Evolutionary conservation across 2,797 vertebrate genomes (phyloP).

Genomic region (Sebastes ruberrimus): DNA sequence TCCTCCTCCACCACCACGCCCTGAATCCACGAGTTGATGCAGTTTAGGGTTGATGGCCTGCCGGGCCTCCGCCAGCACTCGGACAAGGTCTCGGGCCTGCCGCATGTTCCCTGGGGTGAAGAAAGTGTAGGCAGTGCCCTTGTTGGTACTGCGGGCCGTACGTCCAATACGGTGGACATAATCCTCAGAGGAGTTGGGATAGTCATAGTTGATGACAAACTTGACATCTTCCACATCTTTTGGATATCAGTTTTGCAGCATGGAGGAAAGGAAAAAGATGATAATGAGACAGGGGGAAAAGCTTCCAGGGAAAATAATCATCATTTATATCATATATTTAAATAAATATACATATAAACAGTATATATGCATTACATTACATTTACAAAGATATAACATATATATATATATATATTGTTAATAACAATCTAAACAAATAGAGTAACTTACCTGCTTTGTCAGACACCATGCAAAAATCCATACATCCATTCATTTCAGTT

Average conservation of each 20-base stretch:
- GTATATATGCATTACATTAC: neutral
- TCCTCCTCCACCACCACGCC: slow-evolving; percentile 90
- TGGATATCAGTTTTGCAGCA: slow-evolving; percentile 34
- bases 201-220: slow-evolving; percentile 99
- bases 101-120: slow-evolving; percentile 97
- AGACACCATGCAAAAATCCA: slow-evolving; percentile 27
- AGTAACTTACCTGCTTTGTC: slow-evolving; percentile 63
- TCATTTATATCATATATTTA: neutral
- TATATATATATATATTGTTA: neutral
- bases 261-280: neutral
- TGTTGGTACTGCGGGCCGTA: slow-evolving; percentile 97
- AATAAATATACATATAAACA: neutral
- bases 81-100: slow-evolving; percentile 94
- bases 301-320: neutral
- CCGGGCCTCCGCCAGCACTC: slow-evolving; percentile 94
- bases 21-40: slow-evolving; percentile 93
- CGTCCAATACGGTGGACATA: slow-evolving; percentile 98
- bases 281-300: slow-evolving; percentile 65
- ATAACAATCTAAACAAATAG: slow-evolving; percentile 14
- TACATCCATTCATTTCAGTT: slow-evolving; percentile 18
- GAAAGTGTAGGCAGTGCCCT: slow-evolving; percentile 98
- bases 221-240: slow-evolving; percentile 98
- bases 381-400: neutral
- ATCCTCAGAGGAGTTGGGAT: slow-evolving; percentile 97
- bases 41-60: slow-evolving; percentile 98